Evolutionary conservation across 2,888 invertebrate genomes (phyloP).

Genomic region (Thereva nobilitata): DNA sequence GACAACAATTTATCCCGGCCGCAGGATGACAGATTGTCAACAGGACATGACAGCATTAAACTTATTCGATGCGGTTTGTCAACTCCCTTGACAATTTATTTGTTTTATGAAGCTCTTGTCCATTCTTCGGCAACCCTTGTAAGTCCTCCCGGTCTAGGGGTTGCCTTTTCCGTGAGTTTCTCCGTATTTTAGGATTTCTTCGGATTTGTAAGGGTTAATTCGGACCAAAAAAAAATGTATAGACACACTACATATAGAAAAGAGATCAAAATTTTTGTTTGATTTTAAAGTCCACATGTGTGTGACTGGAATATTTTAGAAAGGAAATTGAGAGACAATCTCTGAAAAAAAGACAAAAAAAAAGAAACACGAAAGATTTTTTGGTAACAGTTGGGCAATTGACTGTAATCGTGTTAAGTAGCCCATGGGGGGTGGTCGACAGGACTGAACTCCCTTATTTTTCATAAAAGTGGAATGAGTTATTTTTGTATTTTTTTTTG

Average conservation of each 20-base stretch:
- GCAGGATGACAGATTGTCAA: constrained; percentile 43
- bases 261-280: background rate
- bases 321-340: background rate
- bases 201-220: constrained; percentile 35
- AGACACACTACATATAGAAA: too few species aligned
- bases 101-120: constrained; percentile 27
- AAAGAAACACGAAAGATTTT: background rate
- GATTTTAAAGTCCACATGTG: constrained; percentile 28
- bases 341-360: background rate
- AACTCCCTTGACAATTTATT: constrained; percentile 39
- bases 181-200: constrained; percentile 16
- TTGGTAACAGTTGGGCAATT: constrained; percentile 2
- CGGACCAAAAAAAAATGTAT: too few species aligned
- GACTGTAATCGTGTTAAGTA: constrained; percentile 5
- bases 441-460: too few species aligned
- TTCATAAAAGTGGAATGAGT: too few species aligned
- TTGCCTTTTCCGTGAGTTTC: constrained; percentile 12
- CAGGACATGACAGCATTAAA: constrained; percentile 39
- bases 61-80: constrained; percentile 39
- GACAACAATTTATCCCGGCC: constrained; percentile 19
- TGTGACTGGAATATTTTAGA: constrained; percentile 31
- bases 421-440: background rate
- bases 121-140: constrained; percentile 19
- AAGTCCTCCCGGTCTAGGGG: constrained; percentile 17
- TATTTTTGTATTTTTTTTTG: too few species aligned